phyloP scores from a whole-genome alignment of 2,113 vertebrate genomes.

The Ophthalmolycus amberensis region DNA sequence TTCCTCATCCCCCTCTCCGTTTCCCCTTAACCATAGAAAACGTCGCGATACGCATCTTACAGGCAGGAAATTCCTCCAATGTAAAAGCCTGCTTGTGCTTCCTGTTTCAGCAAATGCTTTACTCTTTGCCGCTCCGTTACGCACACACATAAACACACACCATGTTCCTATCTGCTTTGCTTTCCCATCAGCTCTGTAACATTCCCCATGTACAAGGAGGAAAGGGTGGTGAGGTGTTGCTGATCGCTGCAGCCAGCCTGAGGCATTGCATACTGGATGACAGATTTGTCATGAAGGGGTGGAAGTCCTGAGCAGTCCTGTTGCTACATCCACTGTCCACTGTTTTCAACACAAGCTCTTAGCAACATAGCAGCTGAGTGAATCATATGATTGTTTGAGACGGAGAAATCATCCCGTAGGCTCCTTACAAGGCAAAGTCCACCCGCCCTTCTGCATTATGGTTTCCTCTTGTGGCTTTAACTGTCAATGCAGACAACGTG shows the following conservation, averaged over 20 bases:
- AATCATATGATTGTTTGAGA: constrained; percentile 72
- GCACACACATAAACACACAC: constrained; percentile 21
- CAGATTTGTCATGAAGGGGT: constrained; percentile 70
- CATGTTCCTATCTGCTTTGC: constrained; percentile 4
- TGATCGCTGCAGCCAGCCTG: constrained; percentile 52
- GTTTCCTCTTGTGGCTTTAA: constrained; percentile 58
- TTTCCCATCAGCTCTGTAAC: constrained; percentile 35
- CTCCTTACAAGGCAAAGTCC: constrained; percentile 65
- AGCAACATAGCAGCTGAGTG: constrained; percentile 73
- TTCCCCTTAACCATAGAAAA: constrained; percentile 43
- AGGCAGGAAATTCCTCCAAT: constrained; percentile 81
- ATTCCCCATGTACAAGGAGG: constrained; percentile 55
- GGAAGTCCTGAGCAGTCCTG: constrained; percentile 62
- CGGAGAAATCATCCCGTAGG: constrained; percentile 30
- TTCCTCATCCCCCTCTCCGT: constrained; percentile 7
- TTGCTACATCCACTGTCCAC: constrained; percentile 59
- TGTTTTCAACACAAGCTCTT: constrained; percentile 76
- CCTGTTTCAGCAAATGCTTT: constrained; percentile 65
- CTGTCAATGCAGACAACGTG: constrained; percentile 51
- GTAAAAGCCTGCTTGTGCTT: constrained; percentile 74
- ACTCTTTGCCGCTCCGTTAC: constrained; percentile 34
- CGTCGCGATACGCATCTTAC: constrained; percentile 73
- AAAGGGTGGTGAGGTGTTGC: constrained; percentile 63
- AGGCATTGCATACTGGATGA: constrained; percentile 53
- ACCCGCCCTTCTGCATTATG: constrained; percentile 25